Conservation (phyloP, 2,888 invertebrate species). For the Sepiola atlantica region DNA sequence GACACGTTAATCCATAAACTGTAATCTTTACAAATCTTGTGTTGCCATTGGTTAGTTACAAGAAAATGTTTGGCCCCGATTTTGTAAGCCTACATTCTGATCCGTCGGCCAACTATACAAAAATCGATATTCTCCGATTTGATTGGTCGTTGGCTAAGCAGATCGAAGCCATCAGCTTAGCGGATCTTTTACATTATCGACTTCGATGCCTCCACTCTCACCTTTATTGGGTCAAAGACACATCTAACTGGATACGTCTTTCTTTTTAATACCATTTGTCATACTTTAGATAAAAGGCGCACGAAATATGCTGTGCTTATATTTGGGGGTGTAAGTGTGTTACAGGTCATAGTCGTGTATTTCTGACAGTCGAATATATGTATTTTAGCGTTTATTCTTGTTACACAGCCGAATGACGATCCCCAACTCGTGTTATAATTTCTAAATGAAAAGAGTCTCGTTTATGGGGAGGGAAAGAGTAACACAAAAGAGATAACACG, state of each 20-base stretch:
- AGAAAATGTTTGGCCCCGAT: background rate
- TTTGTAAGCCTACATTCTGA: background rate
- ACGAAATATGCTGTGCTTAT: background rate
- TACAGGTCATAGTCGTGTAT: no score
- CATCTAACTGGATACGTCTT: background rate
- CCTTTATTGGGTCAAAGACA: background rate
- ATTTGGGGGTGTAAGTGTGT: no score
- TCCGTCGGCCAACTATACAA: background rate
- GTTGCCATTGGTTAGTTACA: background rate
- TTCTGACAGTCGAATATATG: no score
- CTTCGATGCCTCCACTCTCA: background rate
- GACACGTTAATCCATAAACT: background rate
- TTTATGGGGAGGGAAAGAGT: no score
- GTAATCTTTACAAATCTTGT: background rate
- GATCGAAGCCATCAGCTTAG: background rate
- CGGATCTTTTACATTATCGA: conserved; percentile 12
- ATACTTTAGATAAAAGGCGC: background rate
- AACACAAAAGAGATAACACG: no score
- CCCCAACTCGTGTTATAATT: no score
- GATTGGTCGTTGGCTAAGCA: background rate
- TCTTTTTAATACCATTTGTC: background rate
- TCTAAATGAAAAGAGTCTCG: no score
- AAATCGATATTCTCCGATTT: background rate
- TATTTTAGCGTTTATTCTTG: no score
- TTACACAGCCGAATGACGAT: no score